phyloP scores from a whole-genome alignment of 2,113 vertebrate species.

The Serilophus lunatus region DNA sequence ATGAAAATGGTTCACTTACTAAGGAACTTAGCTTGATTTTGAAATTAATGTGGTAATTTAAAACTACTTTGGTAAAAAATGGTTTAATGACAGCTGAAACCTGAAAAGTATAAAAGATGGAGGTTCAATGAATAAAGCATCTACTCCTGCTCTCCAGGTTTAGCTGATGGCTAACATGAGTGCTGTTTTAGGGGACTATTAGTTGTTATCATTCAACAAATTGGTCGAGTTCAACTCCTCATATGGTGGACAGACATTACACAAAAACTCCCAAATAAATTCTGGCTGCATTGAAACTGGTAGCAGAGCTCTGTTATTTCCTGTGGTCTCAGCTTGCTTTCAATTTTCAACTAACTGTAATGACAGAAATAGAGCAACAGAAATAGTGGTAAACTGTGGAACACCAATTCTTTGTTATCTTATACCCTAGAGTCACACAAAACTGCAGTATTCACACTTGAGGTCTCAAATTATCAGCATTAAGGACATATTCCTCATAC shows the following conservation, averaged over 20 bases:
- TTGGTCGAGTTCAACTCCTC: background rate
- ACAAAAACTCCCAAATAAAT: background rate
- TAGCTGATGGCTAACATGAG: background rate
- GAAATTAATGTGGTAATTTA: conserved; percentile 76
- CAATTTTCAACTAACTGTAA: background rate
- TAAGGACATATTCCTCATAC: background rate
- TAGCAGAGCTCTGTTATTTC: background rate
- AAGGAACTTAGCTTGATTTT: conserved; percentile 69
- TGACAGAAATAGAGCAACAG: background rate
- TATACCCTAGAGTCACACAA: background rate
- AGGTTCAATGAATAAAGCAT: background rate
- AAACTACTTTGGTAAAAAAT: conserved; percentile 63
- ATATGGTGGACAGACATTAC: background rate
- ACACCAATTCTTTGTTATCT: background rate
- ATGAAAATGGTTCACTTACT: conserved; percentile 68
- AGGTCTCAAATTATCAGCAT: background rate
- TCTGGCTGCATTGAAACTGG: background rate
- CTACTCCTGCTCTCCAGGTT: background rate
- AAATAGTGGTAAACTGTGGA: background rate
- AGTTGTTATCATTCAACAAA: background rate
- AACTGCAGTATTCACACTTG: background rate
- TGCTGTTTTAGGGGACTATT: background rate
- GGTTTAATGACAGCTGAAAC: conserved; percentile 43
- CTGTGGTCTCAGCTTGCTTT: background rate
- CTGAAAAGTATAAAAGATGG: conserved; percentile 23